Percentiles rank a stretch among this genome's conserved stretches.
phyloP scores from a whole-genome alignment of 1,140 invertebrate species.

The Venturia canescens region DNA sequence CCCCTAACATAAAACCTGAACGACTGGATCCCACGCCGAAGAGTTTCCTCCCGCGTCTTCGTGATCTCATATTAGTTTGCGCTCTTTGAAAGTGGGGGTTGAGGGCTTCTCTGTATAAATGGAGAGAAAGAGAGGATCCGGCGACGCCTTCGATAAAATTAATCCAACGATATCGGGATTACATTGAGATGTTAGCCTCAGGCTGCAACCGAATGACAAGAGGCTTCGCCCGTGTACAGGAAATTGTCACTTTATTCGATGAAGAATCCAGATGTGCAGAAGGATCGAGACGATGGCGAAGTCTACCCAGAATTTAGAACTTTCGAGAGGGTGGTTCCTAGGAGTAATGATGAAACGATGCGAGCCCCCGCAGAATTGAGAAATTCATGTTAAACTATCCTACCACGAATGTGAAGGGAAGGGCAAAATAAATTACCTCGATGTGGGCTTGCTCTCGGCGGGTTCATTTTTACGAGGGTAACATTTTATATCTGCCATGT shows the following conservation, averaged over 20 bases:
- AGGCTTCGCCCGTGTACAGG: background rate
- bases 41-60: slow-evolving; percentile 29
- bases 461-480: too few relatives aligned
- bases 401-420: background rate
- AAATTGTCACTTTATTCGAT: slow-evolving; percentile 57
- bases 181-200: slow-evolving; percentile 30
- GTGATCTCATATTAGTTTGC: background rate
- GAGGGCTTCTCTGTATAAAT: too few relatives aligned
- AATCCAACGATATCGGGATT: slow-evolving; percentile 32
- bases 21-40: background rate
- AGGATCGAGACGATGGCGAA: slow-evolving; percentile 32
- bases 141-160: slow-evolving; percentile 29
- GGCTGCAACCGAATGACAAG: slow-evolving; percentile 13
- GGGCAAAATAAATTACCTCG: too few relatives aligned
- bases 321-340: background rate
- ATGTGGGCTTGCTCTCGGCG: too few relatives aligned
- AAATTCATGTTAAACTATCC: background rate
- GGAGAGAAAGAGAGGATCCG: background rate
- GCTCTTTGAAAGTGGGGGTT: background rate
- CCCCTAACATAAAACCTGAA: background rate
- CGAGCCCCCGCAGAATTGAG: slow-evolving; percentile 2
- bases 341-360: slow-evolving; percentile 8
- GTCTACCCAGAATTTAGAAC: slow-evolving; percentile 44
- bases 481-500: too few relatives aligned
- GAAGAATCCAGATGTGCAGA: slow-evolving; percentile 24